Percentiles rank a stretch among this genome's conserved stretches.
Conservation (phyloP, 2,888 invertebrate species). For the Aelia acuminata region DNA sequence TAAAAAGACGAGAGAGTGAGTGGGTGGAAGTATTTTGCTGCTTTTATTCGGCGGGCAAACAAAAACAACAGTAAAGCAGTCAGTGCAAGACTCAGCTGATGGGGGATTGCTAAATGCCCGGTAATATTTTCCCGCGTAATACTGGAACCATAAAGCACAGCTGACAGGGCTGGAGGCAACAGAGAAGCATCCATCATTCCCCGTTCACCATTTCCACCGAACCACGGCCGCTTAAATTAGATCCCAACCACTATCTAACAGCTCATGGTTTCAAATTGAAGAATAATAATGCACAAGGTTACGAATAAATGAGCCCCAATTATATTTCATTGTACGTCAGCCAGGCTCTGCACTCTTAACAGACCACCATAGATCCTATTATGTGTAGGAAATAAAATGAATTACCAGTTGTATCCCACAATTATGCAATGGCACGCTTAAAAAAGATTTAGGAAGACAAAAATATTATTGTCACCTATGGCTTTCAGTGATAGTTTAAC, state of each 20-base stretch:
- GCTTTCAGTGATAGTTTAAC: too few species aligned
- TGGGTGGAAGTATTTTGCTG: conserved; percentile 15
- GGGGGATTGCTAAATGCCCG: conserved; percentile 26
- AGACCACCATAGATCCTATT: too few species aligned
- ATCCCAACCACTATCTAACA: conserved; percentile 18
- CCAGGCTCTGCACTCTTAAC: too few species aligned
- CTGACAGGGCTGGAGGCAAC: conserved; percentile 7
- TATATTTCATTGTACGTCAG: not conserved
- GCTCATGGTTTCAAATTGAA: conserved; percentile 1
- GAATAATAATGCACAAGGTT: not conserved
- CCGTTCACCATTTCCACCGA: not conserved
- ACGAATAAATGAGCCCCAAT: not conserved
- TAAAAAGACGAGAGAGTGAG: not conserved
- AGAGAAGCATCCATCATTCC: not conserved
- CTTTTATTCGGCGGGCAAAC: not conserved
- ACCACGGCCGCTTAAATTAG: conserved; percentile 12
- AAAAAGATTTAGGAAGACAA: too few species aligned
- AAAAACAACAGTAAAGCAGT: conserved; percentile 38
- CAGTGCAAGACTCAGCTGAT: not conserved
- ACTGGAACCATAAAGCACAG: conserved; percentile 24
- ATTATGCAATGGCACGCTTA: too few species aligned
- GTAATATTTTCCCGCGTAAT: conserved; percentile 14
- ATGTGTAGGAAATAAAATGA: too few species aligned
- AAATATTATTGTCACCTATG: too few species aligned
- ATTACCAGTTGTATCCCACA: too few species aligned